These are phyloP conservation scores for Cuculus canorus DNA, from an alignment of 2,797 vertebrate genomes.

Conservation along the genomic window DNA sequence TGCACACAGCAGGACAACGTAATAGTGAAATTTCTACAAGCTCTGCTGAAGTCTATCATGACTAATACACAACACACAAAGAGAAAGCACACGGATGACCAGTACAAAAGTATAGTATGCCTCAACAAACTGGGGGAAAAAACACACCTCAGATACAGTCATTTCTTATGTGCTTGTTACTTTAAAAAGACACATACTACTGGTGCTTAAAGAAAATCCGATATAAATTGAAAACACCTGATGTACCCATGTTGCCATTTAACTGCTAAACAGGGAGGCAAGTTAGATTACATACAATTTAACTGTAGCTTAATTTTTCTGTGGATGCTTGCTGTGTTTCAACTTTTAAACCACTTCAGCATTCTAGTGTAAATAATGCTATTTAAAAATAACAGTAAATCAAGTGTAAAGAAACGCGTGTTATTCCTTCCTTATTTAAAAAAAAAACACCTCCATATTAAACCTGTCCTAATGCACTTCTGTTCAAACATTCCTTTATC, in stretches of 20 bases:
- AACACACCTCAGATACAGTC: background rate
- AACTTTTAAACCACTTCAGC: background rate
- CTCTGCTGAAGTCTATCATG: background rate
- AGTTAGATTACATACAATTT: background rate
- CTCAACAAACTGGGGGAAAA: background rate
- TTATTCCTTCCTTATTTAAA: background rate
- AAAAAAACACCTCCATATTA: background rate
- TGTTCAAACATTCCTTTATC: background rate
- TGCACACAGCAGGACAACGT: background rate
- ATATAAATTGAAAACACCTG: background rate
- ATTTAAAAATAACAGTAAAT: background rate
- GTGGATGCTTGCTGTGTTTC: background rate
- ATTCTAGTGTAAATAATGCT: background rate
- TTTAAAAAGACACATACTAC: background rate
- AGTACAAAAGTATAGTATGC: background rate
- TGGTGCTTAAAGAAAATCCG: background rate
- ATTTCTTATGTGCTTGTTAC: background rate
- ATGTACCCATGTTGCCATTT: background rate
- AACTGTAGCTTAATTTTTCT: background rate
- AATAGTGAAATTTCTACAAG: background rate
- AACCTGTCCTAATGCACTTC: background rate
- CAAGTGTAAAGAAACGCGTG: background rate
- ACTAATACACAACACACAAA: background rate
- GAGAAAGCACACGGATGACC: background rate
- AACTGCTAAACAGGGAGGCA: background rate